Evolutionary conservation across 2,888 invertebrate species (phyloP).

Genomic region (Pachydiplax longipennis): DNA sequence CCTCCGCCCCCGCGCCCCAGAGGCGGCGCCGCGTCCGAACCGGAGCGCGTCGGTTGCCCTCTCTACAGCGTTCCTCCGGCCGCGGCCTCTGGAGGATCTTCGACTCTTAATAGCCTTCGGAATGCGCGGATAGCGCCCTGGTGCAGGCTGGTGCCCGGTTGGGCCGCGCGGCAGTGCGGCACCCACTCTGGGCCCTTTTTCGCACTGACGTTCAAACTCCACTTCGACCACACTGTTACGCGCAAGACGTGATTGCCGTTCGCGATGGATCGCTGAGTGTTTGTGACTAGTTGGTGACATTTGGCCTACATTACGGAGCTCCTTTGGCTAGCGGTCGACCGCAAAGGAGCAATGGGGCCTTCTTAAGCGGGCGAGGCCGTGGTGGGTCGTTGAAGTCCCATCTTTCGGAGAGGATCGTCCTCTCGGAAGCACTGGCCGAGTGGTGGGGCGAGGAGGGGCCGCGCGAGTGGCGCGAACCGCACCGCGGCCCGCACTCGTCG

Average conservation of each 20-base stretch:
- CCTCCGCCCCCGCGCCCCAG: background rate
- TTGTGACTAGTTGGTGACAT: no score
- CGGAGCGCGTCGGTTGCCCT: conserved; percentile 24
- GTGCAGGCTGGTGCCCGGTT: background rate
- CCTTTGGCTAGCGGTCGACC: no score
- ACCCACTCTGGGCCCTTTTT: background rate
- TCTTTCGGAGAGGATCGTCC: background rate
- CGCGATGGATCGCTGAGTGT: no score
- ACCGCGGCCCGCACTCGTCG: background rate
- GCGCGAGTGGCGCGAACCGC: background rate
- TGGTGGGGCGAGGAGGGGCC: background rate
- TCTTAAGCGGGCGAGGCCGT: no score
- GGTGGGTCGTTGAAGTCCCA: no score
- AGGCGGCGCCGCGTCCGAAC: conserved; percentile 31
- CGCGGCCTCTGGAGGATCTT: background rate
- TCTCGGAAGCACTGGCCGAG: background rate
- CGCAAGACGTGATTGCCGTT: no score
- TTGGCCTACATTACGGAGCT: no score
- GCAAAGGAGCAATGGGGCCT: no score
- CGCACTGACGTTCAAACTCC: background rate
- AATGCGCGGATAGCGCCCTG: background rate
- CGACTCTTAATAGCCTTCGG: background rate
- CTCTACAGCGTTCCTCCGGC: conserved; percentile 23
- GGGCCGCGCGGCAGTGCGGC: background rate
- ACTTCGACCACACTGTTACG: background rate